phyloP scores from a whole-genome alignment of 2,888 invertebrate species.

The Megastigmus dorsalis region DNA sequence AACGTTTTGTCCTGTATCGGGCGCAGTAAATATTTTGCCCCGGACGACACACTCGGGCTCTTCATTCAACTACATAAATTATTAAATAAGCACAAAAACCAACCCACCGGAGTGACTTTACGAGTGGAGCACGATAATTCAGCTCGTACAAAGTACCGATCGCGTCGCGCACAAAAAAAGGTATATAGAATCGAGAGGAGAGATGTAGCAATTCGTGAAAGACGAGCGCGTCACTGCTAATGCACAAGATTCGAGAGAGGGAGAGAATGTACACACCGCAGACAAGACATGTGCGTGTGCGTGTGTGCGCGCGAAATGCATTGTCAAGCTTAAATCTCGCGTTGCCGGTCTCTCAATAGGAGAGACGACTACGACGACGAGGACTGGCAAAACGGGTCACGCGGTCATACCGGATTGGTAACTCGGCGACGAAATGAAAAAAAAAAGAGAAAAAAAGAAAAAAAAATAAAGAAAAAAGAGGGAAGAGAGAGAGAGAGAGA shows the following conservation, averaged over 20 bases:
- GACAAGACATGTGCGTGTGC: background rate
- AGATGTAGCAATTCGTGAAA: too few species aligned
- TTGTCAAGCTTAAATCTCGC: conserved; percentile 24
- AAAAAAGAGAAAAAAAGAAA: conserved; percentile 32
- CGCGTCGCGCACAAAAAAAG: background rate
- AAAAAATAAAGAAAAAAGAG: conserved; percentile 28
- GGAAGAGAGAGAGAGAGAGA: conserved; percentile 8
- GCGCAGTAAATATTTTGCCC: too few species aligned
- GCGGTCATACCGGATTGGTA: conserved; percentile 60
- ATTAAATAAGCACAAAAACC: too few species aligned
- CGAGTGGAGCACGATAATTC: too few species aligned
- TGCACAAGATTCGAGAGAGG: background rate
- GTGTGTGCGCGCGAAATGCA: background rate
- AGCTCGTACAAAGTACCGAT: too few species aligned
- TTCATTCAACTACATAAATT: too few species aligned
- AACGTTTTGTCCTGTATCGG: too few species aligned
- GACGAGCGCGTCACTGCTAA: too few species aligned
- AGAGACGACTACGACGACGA: background rate
- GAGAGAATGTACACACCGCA: background rate
- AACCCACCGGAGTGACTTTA: too few species aligned
- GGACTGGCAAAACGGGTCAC: conserved; percentile 58
- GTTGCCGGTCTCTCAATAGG: conserved; percentile 27
- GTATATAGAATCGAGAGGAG: background rate
- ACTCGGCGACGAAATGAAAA: too few species aligned
- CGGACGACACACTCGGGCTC: too few species aligned